phyloP scores from a whole-genome alignment of 2,797 vertebrate genomes.

The Hippocampus kuda region DNA sequence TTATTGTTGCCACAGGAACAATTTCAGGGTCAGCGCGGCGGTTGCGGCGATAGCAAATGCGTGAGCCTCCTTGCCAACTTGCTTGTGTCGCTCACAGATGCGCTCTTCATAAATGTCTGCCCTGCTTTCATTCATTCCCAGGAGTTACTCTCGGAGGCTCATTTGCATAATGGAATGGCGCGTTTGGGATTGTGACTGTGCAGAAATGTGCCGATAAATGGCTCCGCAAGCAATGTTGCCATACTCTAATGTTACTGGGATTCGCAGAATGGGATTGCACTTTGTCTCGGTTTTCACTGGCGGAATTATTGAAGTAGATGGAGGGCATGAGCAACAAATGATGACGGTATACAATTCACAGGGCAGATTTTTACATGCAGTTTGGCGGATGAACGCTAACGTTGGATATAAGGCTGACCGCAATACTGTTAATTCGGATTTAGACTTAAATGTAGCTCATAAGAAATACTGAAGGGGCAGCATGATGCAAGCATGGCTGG shows the following conservation, averaged over 20 bases:
- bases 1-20: constrained; percentile 1
- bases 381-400: neutral
- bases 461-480: neutral
- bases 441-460: neutral
- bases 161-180: constrained; percentile 61
- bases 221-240: constrained; percentile 22
- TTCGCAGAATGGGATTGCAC: constrained; percentile 22
- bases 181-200: constrained; percentile 51
- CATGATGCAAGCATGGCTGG: neutral
- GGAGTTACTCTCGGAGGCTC: constrained; percentile 37
- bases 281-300: neutral
- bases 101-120: constrained; percentile 29
- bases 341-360: neutral
- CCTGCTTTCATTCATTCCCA: constrained; percentile 31
- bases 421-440: neutral
- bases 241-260: constrained; percentile 9
- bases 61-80: neutral
- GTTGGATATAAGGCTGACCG: neutral
- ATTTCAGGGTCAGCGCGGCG: constrained; percentile 11
- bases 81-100: constrained; percentile 4
- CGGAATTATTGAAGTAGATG: neutral
- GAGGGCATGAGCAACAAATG: constrained; percentile 1
- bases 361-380: neutral
- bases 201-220: constrained; percentile 50
- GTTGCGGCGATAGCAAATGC: neutral